phyloP scores from a whole-genome alignment of 2,113 vertebrate genomes.

The Coregonus clupeaformis region DNA sequence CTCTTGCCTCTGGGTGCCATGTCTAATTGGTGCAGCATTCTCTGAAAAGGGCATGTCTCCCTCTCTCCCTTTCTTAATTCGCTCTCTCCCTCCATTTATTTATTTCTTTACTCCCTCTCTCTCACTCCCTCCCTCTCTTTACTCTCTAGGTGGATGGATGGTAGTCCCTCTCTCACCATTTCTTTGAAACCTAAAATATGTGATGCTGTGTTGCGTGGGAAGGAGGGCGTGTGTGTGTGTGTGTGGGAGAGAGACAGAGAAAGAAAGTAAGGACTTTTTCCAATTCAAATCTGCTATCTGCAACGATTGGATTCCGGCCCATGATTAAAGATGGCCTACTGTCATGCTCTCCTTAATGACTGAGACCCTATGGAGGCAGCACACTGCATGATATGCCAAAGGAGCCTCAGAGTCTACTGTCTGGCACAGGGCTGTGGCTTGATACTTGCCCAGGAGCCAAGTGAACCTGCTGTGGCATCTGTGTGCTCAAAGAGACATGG shows the following conservation, averaged over 20 bases:
- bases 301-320: not conserved
- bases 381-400: not conserved
- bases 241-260: too few relatives aligned
- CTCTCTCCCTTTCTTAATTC: too few relatives aligned
- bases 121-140: too few relatives aligned
- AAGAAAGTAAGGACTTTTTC: not conserved
- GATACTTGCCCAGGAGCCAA: not conserved
- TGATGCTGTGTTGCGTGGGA: not conserved
- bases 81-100: too few relatives aligned
- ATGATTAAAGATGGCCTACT: not conserved
- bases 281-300: not conserved
- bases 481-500: constrained; percentile 1
- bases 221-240: not conserved
- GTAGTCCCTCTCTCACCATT: too few relatives aligned
- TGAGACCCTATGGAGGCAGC: not conserved
- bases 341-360: not conserved
- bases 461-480: not conserved
- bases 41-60: too few relatives aligned
- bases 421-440: not conserved
- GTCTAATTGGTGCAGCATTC: too few relatives aligned
- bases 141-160: too few relatives aligned
- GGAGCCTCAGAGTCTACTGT: not conserved
- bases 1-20: too few relatives aligned
- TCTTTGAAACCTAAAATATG: too few relatives aligned
- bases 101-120: too few relatives aligned